Evolutionary conservation across 2,113 vertebrate species (phyloP), one percentile per base, ranked within the genome.

Genomic region (Lates calcarifer): DNA sequence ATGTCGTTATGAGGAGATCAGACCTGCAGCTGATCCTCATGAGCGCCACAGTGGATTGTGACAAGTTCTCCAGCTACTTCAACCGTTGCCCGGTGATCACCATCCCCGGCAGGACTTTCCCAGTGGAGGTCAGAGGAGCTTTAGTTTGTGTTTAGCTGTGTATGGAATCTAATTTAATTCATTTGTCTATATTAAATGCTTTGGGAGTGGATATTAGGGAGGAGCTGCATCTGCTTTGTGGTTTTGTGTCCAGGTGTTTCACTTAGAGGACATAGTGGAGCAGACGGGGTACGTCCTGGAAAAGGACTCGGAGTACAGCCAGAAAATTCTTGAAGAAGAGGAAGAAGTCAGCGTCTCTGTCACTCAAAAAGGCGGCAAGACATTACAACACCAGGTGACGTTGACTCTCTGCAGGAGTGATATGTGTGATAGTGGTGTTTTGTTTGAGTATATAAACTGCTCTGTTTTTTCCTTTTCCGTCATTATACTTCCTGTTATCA

Each of bases 21-120:
- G 97, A 99, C 83, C 92, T 99, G 79, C 96, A 96, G 66, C 94
- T 99, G 74, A 94, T 99, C 89, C 94, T 99, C 29, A 99, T 99
- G 98, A 99, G 98, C 1, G 98, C 98, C 83, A 99, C 98, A 0
- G 98, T 97, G 20, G 98, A 99, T 89, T 97, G 98, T 64, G 87
- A 96, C 77, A 99, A 99, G 84, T 99, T 99, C 89, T 97, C 98
- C 76, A 94, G 80, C 53, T 99, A 98, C 90, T 99, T 99, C 85
- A 97, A 96, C 89, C 97, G 96, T 90, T 99, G 98, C 81, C 98
- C 98, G 0, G 95, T 99, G 82, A 94, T 99, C 93, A 96, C 79
- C 85, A 96, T 99, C 79, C 98, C 97, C 0, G 98, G 98, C 75
- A 96, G 97, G 86, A 98, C 97, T 33, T 98, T 97, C 35, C 97